phyloP scores from a whole-genome alignment of 2,113 vertebrate species.

The Nothobranchius kuhntae region DNA sequence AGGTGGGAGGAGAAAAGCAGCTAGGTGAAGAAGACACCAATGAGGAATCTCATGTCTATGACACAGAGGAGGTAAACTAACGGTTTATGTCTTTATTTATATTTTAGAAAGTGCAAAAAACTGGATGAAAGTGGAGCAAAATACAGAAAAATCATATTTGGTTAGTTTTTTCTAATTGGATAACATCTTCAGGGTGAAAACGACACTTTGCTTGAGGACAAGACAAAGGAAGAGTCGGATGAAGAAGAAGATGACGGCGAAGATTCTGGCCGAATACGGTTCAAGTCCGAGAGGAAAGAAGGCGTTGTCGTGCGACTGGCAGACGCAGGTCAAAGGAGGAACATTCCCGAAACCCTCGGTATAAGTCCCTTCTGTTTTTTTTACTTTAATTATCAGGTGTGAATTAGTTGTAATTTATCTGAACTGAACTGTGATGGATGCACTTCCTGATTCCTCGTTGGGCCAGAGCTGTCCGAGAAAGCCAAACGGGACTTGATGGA shows the following conservation, averaged over 20 bases:
- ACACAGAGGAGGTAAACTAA: slow-evolving; percentile 84
- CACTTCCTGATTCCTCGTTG: neutral
- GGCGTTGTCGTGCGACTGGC: slow-evolving; percentile 89
- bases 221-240: slow-evolving; percentile 91
- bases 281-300: slow-evolving; percentile 96
- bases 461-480: slow-evolving; percentile 92
- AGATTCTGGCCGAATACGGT: slow-evolving; percentile 90
- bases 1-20: slow-evolving; percentile 64
- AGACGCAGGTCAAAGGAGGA: slow-evolving; percentile 89
- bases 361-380: neutral
- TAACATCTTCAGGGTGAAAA: slow-evolving; percentile 77
- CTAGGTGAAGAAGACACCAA: slow-evolving; percentile 71
- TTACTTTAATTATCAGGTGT: too few species aligned
- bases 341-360: slow-evolving; percentile 98
- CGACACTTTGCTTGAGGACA: slow-evolving; percentile 81
- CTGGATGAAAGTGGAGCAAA: too few species aligned
- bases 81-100: neutral
- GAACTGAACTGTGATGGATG: too few species aligned
- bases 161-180: too few species aligned
- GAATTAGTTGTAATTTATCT: neutral
- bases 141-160: too few species aligned
- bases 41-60: slow-evolving; percentile 74
- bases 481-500: slow-evolving; percentile 91
- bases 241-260: slow-evolving; percentile 90
- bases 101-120: too few species aligned